Percentiles rank a stretch among this genome's conserved stretches.
Evolutionary conservation across 2,113 vertebrate species (phyloP).

Genomic region (Smithornis capensis): DNA sequence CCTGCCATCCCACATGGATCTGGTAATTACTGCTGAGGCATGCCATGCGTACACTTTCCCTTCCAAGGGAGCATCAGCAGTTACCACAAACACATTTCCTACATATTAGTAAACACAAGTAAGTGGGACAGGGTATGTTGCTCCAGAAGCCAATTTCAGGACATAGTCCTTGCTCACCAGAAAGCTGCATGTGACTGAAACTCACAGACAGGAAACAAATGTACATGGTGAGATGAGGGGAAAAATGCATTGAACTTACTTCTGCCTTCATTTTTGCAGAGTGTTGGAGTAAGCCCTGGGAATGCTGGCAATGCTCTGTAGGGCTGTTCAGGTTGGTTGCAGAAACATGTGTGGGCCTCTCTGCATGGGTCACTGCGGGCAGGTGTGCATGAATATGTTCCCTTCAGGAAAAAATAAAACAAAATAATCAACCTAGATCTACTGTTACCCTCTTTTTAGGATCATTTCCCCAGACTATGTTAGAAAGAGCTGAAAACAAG

Average conservation of each 20-base stretch:
- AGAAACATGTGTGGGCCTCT: not conserved
- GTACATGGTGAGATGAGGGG: not conserved
- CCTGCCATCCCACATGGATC: slow-evolving; percentile 53
- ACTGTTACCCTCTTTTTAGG: not conserved
- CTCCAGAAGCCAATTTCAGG: not conserved
- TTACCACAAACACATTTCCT: slow-evolving; percentile 9
- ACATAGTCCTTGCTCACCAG: not conserved
- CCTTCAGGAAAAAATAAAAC: not conserved
- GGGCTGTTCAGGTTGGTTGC: not conserved
- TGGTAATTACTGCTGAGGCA: slow-evolving; percentile 55
- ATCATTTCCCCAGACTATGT: not conserved
- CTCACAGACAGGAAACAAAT: not conserved
- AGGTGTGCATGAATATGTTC: not conserved
- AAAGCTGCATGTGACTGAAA: not conserved
- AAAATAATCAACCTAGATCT: not conserved
- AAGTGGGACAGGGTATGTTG: not conserved
- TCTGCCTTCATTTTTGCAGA: not conserved
- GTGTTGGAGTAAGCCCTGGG: not conserved
- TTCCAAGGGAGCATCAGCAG: slow-evolving; percentile 1
- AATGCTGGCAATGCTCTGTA: not conserved
- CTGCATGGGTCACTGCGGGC: not conserved
- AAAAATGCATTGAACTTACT: not conserved
- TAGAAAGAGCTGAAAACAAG: not conserved
- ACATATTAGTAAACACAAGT: not conserved
- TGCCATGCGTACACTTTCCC: not conserved